Conservation (phyloP, 2,113 vertebrate species). For the Phalacrocorax carbo region DNA sequence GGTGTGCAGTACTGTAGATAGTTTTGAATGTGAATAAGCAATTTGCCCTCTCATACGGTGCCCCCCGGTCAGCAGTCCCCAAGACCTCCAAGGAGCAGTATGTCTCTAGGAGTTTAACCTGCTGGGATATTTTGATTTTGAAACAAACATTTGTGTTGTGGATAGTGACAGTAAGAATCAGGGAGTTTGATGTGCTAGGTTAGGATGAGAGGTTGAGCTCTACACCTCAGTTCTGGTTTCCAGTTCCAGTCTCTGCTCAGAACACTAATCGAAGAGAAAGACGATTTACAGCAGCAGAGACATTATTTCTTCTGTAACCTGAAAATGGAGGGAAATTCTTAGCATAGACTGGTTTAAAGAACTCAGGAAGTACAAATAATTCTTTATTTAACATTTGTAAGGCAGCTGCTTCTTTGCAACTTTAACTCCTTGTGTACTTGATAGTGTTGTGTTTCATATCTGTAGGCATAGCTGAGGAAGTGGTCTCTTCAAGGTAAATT, state of each 20-base stretch:
- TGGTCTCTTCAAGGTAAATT: neutral
- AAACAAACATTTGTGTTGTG: neutral
- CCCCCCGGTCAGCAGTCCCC: neutral
- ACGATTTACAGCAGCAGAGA: neutral
- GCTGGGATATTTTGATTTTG: neutral
- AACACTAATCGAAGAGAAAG: neutral
- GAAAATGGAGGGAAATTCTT: neutral
- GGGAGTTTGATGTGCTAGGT: neutral
- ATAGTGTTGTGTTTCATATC: neutral
- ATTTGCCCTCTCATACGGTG: rapidly evolving
- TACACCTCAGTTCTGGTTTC: neutral
- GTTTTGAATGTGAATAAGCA: neutral
- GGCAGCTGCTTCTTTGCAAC: neutral
- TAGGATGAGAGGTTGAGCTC: neutral
- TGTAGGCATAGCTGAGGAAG: neutral
- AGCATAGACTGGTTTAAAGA: neutral
- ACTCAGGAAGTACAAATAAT: neutral
- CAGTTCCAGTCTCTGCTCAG: neutral
- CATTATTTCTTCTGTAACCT: neutral
- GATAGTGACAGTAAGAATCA: neutral
- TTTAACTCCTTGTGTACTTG: neutral
- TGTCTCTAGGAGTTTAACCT: neutral
- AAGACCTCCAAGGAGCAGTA: neutral
- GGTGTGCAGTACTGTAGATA: neutral
- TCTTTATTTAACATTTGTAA: neutral